These are phyloP conservation scores for Pogonognathellus flavescens DNA, from an alignment of 1,140 invertebrate genomes.

Conservation along the genomic window DNA sequence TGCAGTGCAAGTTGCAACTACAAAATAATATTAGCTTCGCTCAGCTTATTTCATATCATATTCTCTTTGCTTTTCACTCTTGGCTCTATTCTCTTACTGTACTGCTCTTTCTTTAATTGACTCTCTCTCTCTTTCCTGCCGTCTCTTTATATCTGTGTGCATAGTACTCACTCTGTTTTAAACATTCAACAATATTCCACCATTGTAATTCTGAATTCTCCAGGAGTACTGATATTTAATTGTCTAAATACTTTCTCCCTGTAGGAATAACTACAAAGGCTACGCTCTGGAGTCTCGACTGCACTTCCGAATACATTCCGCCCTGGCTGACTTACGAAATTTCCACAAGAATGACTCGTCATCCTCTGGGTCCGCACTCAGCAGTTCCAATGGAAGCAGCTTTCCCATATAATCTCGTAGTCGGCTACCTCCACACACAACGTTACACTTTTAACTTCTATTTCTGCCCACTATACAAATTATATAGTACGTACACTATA, in stretches of 20 bases:
- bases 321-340: conserved; percentile 74
- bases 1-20: too few relatives aligned
- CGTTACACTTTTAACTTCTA: too few relatives aligned
- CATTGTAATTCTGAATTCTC: neutral
- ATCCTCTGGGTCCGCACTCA: conserved; percentile 34
- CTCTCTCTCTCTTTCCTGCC: neutral
- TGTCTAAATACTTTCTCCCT: conserved; percentile 67
- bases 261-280: conserved; percentile 88
- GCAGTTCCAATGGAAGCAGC: conserved; percentile 51
- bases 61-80: too few relatives aligned
- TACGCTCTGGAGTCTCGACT: conserved; percentile 91
- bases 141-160: neutral
- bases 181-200: too few relatives aligned
- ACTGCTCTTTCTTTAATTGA: conserved; percentile 15
- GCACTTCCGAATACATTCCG: conserved; percentile 91
- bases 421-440: too few relatives aligned
- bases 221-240: conserved; percentile 27
- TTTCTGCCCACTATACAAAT: too few relatives aligned
- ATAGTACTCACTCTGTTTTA: too few relatives aligned
- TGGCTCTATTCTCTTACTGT: too few relatives aligned
- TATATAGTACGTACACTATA: too few relatives aligned
- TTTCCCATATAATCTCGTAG: conserved; percentile 15
- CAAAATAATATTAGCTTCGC: neutral
- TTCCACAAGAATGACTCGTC: conserved; percentile 53
- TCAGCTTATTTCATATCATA: neutral